Percentiles rank a stretch among this genome's conserved stretches.
These are phyloP conservation scores for Lipophrys pholis DNA, from an alignment of 2,113 vertebrate species.

Conservation along the genomic window DNA sequence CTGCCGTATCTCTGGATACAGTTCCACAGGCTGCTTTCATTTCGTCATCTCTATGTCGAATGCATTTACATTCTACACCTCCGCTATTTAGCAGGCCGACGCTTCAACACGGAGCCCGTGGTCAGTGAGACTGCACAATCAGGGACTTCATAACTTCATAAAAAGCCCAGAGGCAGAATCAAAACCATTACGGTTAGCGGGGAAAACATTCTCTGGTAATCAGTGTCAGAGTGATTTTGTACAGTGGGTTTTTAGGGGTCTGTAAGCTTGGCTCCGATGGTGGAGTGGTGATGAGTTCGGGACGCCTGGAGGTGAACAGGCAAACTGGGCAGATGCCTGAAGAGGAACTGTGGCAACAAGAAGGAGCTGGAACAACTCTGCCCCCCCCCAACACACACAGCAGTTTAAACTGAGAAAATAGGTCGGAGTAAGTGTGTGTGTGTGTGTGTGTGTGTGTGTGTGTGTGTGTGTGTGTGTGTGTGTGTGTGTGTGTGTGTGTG, in stretches of 20 bases:
- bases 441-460: constrained; percentile 38
- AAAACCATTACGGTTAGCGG: constrained; percentile 61
- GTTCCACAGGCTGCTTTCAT: constrained; percentile 50
- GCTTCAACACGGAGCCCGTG: constrained; percentile 46
- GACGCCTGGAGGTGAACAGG: constrained; percentile 53
- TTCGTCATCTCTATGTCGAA: constrained; percentile 67
- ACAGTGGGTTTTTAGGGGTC: constrained; percentile 46
- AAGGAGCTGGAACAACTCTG: constrained; percentile 29
- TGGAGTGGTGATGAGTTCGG: constrained; percentile 49
- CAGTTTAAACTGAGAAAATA: constrained; percentile 59
- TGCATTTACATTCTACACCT: constrained; percentile 65
- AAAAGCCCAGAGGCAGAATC: constrained; percentile 62
- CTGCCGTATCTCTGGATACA: constrained; percentile 53
- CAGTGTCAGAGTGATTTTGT: constrained; percentile 74
- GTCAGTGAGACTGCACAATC: constrained; percentile 65
- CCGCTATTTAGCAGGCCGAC: constrained; percentile 64
- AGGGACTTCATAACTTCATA: constrained; percentile 67
- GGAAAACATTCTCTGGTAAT: constrained; percentile 69
- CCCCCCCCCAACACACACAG: constrained; percentile 28
- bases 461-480: too few relatives aligned
- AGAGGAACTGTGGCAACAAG: constrained; percentile 45
- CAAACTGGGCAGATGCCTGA: constrained; percentile 47
- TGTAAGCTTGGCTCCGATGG: constrained; percentile 35
- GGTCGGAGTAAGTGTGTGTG: constrained; percentile 50
- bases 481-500: too few relatives aligned